phyloP scores from a whole-genome alignment of 2,888 invertebrate species.

The Rhingia rostrata region DNA sequence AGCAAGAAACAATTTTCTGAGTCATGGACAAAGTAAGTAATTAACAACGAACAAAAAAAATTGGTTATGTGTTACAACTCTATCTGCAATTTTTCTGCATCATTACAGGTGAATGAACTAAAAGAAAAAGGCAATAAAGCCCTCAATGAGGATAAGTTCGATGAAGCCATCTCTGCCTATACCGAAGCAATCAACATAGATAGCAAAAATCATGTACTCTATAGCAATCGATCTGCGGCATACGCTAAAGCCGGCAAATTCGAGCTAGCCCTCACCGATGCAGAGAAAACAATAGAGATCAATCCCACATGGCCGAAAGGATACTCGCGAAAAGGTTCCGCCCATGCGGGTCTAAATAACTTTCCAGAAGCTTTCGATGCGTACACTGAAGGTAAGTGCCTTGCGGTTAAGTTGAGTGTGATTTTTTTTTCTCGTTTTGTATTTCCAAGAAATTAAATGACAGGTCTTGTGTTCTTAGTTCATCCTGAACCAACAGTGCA shows the following conservation, averaged over 20 bases:
- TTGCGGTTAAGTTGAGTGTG: not conserved
- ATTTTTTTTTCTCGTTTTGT: not conserved
- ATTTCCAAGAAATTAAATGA: no score
- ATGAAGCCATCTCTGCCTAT: conserved; percentile 91
- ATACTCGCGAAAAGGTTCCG: conserved; percentile 94
- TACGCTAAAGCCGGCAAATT: conserved; percentile 92
- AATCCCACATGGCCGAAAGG: conserved; percentile 95
- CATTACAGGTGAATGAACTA: conserved; percentile 88
- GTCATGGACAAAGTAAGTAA: conserved; percentile 72
- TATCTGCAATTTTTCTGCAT: conserved; percentile 47
- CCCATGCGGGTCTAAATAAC: conserved; percentile 89
- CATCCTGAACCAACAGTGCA: no score
- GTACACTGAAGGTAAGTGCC: conserved; percentile 86
- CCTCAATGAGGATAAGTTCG: conserved; percentile 89
- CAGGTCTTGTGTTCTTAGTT: no score
- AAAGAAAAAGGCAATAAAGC: conserved; percentile 95
- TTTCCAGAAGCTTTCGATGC: conserved; percentile 90
- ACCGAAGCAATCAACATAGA: conserved; percentile 92
- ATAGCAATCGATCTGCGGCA: conserved; percentile 95
- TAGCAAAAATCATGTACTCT: conserved; percentile 92
- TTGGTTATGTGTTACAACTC: conserved; percentile 51
- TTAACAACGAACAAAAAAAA: conserved; percentile 22
- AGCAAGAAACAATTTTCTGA: conserved; percentile 38
- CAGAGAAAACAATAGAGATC: conserved; percentile 90
- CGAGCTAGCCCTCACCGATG: conserved; percentile 90